phyloP scores from a whole-genome alignment of 2,888 invertebrate genomes.

The Synanthedon myopaeformis region DNA sequence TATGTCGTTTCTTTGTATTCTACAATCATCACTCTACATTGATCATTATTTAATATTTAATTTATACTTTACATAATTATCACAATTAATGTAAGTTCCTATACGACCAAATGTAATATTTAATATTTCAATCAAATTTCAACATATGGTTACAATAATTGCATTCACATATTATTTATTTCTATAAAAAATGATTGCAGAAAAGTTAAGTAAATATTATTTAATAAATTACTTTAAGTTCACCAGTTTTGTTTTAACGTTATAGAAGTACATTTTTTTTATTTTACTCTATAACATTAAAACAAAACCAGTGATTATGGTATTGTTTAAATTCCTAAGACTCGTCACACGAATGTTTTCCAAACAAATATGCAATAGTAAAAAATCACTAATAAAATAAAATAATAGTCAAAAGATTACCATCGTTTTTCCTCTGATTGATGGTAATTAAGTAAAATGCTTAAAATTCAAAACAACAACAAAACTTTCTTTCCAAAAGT shows the following conservation, averaged over 20 bases:
- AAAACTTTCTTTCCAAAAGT: no score
- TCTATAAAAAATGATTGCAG: conserved; percentile 60
- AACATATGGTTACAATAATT: conserved; percentile 26
- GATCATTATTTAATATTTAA: no score
- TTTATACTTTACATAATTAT: conserved; percentile 18
- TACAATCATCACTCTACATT: not conserved
- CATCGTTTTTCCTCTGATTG: no score
- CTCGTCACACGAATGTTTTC: no score
- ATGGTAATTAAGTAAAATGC: no score
- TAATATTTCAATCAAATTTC: conserved; percentile 13
- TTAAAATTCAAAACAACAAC: no score
- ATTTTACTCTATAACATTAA: not conserved
- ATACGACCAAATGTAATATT: conserved; percentile 18
- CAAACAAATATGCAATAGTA: no score
- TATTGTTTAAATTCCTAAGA: no score
- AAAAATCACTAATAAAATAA: no score
- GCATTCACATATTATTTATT: conserved; percentile 54
- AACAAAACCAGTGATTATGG: not conserved
- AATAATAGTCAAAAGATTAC: no score
- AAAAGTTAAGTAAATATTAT: conserved; percentile 40
- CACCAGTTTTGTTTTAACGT: conserved; percentile 17
- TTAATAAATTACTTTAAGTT: conserved; percentile 32
- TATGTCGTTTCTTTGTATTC: not conserved
- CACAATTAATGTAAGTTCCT: conserved; percentile 19
- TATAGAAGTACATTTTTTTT: conserved; percentile 2